Percentiles rank a stretch among this genome's conserved stretches.
Evolutionary conservation across 1,140 invertebrate genomes (phyloP).

Genomic region (Drosophila seguyi): DNA sequence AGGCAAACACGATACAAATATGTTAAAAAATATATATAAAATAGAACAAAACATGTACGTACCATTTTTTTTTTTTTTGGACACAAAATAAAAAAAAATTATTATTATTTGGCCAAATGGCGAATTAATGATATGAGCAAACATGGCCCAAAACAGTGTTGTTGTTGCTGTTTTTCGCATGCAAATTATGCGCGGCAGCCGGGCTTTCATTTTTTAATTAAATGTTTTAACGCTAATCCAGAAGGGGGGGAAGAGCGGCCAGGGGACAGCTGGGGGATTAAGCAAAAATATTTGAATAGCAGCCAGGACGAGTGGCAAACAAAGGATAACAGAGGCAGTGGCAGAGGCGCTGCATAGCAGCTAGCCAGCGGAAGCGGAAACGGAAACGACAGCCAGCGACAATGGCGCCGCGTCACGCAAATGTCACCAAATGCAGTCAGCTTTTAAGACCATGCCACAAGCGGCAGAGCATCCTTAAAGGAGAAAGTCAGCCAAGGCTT

Average conservation of each 20-base stretch:
- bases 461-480: background rate
- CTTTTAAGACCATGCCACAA: background rate
- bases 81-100: conserved; percentile 25
- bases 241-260: background rate
- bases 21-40: conserved; percentile 1
- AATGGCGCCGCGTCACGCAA: conserved; percentile 44
- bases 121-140: conserved; percentile 51
- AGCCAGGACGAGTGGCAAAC: conserved; percentile 28
- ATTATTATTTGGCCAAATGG: conserved; percentile 53
- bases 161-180: conserved; percentile 32
- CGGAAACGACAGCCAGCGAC: conserved; percentile 56
- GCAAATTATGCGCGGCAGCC: conserved; percentile 36
- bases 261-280: background rate
- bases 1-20: conserved; percentile 36
- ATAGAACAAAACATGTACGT: background rate
- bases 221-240: conserved; percentile 52
- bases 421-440: conserved; percentile 47
- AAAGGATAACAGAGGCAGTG: conserved; percentile 15
- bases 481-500: background rate
- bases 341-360: conserved; percentile 3
- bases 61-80: background rate
- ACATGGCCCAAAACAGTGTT: conserved; percentile 27
- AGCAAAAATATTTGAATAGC: conserved; percentile 52
- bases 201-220: conserved; percentile 55
- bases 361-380: conserved; percentile 36